Conservation (phyloP, 2,888 invertebrate genomes). For the Pseudanteris insignis region DNA sequence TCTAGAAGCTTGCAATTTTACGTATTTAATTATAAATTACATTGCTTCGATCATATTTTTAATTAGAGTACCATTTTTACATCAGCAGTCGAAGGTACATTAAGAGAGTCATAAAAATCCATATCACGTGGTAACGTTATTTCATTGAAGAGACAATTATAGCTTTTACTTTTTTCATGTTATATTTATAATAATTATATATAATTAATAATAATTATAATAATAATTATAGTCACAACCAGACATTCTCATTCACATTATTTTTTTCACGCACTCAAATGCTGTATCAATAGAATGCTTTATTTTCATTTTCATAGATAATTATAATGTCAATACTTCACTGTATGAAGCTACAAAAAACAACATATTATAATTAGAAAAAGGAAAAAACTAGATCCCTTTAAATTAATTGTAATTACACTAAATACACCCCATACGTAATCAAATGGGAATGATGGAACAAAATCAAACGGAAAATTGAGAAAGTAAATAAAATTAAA, state of each 20-base stretch:
- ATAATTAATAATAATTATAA: conserved; percentile 32
- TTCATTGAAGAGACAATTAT: conserved; percentile 42
- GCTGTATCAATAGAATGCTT: conserved; percentile 28
- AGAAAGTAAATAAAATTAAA: conserved; percentile 5
- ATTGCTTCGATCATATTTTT: conserved; percentile 33
- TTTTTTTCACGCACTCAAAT: conserved; percentile 13
- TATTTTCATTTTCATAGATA: conserved; percentile 14
- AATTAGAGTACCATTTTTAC: conserved; percentile 42
- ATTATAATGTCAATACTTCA: conserved; percentile 23
- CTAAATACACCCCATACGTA: neutral
- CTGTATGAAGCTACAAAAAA: conserved; percentile 17
- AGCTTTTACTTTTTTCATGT: conserved; percentile 26
- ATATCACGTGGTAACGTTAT: conserved; percentile 32
- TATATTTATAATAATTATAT: conserved; percentile 45
- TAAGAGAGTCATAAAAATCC: conserved; percentile 32
- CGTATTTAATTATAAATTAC: conserved; percentile 43
- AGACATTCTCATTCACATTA: conserved; percentile 29
- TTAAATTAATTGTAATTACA: conserved; percentile 10
- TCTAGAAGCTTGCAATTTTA: conserved; percentile 60
- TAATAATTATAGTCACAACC: conserved; percentile 42
- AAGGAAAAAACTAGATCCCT: conserved; percentile 15
- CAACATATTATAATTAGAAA: neutral
- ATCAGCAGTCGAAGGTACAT: conserved; percentile 41
- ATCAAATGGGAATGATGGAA: conserved; percentile 14
- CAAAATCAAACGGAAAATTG: conserved; percentile 5